Evolutionary conservation across 2,888 invertebrate species (phyloP).

Genomic region (Masnerella sp.): DNA sequence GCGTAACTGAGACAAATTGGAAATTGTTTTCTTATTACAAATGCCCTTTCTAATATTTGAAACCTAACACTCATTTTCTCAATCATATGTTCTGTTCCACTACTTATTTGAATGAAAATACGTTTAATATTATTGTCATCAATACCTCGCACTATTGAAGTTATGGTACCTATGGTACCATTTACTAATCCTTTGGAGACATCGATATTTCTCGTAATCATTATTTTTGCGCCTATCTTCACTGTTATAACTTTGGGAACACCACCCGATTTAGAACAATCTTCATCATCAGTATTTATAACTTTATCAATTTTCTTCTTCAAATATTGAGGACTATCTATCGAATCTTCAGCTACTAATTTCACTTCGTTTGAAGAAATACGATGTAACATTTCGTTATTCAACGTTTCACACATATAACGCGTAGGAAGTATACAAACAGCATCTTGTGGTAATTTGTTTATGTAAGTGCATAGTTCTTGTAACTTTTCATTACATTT

Average conservation of each 20-base stretch:
- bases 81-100: slow-evolving; percentile 37
- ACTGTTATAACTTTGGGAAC: slow-evolving; percentile 23
- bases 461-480: slow-evolving; percentile 26
- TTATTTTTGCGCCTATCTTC: slow-evolving; percentile 26
- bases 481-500: slow-evolving; percentile 39
- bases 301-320: slow-evolving; percentile 28
- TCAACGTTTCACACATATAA: slow-evolving; percentile 59
- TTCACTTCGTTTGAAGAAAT: slow-evolving; percentile 32
- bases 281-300: slow-evolving; percentile 22
- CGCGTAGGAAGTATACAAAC: slow-evolving; percentile 65
- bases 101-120: slow-evolving; percentile 15
- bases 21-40: slow-evolving; percentile 34
- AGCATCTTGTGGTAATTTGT: slow-evolving; percentile 40
- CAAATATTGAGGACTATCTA: slow-evolving; percentile 54
- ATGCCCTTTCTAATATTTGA: slow-evolving; percentile 35
- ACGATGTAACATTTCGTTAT: slow-evolving; percentile 23
- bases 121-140: slow-evolving; percentile 14
- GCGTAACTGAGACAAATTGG: slow-evolving; percentile 39
- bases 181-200: slow-evolving; percentile 64
- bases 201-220: slow-evolving; percentile 37
- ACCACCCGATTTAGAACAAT: slow-evolving; percentile 25
- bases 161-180: slow-evolving; percentile 62
- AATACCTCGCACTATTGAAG: background rate
- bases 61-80: slow-evolving; percentile 62
- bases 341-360: slow-evolving; percentile 50